Evolutionary conservation across 2,797 vertebrate species (phyloP).

Genomic region (Melanotaenia parkinsoni): DNA sequence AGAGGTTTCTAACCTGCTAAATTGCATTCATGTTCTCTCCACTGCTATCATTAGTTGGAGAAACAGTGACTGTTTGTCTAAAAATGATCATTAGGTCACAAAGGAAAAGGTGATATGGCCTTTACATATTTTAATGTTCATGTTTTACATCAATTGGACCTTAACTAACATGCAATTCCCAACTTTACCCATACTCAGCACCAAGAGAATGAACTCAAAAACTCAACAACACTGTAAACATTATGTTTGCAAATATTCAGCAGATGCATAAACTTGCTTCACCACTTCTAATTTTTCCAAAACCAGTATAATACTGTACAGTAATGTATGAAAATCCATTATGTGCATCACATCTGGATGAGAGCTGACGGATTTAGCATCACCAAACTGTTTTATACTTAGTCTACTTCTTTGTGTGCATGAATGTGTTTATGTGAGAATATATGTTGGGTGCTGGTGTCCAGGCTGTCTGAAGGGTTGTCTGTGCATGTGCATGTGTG

Average conservation of each 20-base stretch:
- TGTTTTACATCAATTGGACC: not conserved
- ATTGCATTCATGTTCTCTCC: not conserved
- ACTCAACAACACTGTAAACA: not conserved
- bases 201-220: not conserved
- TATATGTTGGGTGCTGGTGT: slow-evolving; percentile 51
- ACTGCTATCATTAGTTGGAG: not conserved
- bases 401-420: slow-evolving; percentile 3
- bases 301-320: not conserved
- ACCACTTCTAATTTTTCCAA: slow-evolving; percentile 1
- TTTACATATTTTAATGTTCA: not conserved
- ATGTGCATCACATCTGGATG: slow-evolving; percentile 5
- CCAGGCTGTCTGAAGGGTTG: slow-evolving; percentile 55
- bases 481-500: slow-evolving; percentile 51
- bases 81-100: not conserved
- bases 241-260: not conserved
- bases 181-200: not conserved
- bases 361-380: not conserved
- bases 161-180: not conserved
- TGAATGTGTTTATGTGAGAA: slow-evolving; percentile 41
- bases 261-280: not conserved
- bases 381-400: not conserved
- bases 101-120: not conserved
- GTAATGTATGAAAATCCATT: not conserved
- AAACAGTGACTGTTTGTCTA: not conserved
- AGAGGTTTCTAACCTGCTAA: not conserved